Base-by-base conservation (phyloP, 2,797 vertebrate genomes). In the Erethizon dorsatum region DNA sequence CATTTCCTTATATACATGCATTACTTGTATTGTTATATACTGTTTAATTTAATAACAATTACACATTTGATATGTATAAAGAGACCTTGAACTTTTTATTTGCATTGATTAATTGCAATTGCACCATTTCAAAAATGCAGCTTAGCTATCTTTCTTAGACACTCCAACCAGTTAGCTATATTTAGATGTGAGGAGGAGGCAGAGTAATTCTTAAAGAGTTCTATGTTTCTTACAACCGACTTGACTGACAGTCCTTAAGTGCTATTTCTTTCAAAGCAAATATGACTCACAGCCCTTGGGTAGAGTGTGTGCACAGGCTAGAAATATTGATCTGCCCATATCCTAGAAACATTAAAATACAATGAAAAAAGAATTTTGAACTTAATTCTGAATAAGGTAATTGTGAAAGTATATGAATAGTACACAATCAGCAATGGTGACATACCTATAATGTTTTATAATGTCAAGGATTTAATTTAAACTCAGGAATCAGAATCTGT, bases 181-280 rank as follows among this genome's bases (percentile, higher is more conserved):
- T 99, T 99, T 99, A 98, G 98, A 97, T 97, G 61, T 0, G 88
- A 98, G 97, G 97, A 97, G 98, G 98, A 98, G 97, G 98, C 84
- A 98, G 97, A 98, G 93, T 98, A 98, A 98, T 98, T 98, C 97
- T 98, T 98, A 96, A 98, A 98, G 98, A 97, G 96, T 93, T 98
- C 97, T 95, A 33, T 95, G 97, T 98, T 98, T 98, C 98, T 98
- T 97, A 98, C 97, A 98, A 98, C 97, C 95, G 94, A 91, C 95
- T 97, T 98, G 98, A 98, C 95, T 98, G 98, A 98, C 98, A 98
- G 94, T 83, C 95, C 97, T 95, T 95, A 98, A 98, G 98, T 85
- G 97, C 96, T 96, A 92, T 96, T 98, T 98, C 98, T 98, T 98
- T 98, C 98, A 97, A 98, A 98, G 98, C 97, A 98, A 98, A 98